Evolutionary conservation across 2,888 invertebrate genomes (phyloP).

Genomic region (Anorthoa munda): DNA sequence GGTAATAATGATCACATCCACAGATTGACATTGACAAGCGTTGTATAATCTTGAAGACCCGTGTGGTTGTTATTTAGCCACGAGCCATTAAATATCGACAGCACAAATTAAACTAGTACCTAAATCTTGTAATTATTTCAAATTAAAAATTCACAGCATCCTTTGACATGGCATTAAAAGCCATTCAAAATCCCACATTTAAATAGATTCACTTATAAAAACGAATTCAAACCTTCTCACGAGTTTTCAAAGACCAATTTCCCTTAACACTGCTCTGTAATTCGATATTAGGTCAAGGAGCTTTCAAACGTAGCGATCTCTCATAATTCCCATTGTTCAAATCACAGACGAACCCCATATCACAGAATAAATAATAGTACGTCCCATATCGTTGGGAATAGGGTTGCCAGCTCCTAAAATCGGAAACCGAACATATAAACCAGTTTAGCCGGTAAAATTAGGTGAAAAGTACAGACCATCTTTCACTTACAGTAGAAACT

Average conservation of each 20-base stretch:
- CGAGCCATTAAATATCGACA: too few relatives aligned
- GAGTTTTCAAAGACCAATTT: constrained; percentile 17
- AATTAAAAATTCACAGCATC: not conserved
- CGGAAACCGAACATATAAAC: too few relatives aligned
- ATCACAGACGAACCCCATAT: constrained; percentile 79
- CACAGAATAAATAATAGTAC: constrained; percentile 33
- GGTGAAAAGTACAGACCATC: too few relatives aligned
- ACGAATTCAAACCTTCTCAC: not conserved
- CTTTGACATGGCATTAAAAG: constrained; percentile 1
- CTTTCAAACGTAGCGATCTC: constrained; percentile 83
- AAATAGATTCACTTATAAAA: constrained; percentile 10
- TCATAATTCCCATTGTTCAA: constrained; percentile 88
- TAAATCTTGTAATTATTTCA: not conserved
- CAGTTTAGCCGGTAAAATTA: too few relatives aligned
- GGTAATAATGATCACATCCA: too few relatives aligned
- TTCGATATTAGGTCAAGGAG: constrained; percentile 87
- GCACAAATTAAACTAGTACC: too few relatives aligned
- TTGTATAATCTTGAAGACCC: too few relatives aligned
- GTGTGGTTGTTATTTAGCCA: too few relatives aligned
- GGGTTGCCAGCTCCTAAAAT: too few relatives aligned
- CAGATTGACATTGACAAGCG: too few relatives aligned
- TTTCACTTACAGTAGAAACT: too few relatives aligned
- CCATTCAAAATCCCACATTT: constrained; percentile 8
- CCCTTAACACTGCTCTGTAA: constrained; percentile 58
- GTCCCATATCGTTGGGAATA: too few relatives aligned